phyloP scores from a whole-genome alignment of 2,888 invertebrate species.

The Lycocerus yunnanus region DNA sequence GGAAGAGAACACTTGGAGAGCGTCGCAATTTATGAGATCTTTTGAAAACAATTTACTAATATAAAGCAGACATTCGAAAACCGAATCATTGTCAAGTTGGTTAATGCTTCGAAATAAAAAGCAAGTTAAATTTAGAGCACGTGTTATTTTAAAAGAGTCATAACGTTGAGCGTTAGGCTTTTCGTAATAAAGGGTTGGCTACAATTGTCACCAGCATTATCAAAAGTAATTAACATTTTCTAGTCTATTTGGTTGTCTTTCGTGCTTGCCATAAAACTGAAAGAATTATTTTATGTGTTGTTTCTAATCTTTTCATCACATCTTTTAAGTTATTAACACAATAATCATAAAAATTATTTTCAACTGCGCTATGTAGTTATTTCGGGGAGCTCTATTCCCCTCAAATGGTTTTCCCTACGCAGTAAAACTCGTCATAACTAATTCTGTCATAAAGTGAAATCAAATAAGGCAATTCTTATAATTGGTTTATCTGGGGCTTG shows the following conservation, averaged over 20 bases:
- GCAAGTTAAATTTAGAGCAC: slow-evolving; percentile 12
- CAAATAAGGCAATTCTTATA: no score
- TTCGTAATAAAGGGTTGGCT: slow-evolving; percentile 9
- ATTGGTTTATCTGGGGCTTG: no score
- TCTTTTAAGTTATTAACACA: neutral
- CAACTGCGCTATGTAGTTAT: neutral
- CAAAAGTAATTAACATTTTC: slow-evolving; percentile 15
- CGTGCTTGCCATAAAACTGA: slow-evolving; percentile 9
- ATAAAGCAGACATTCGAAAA: slow-evolving; percentile 5
- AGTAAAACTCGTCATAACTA: no score
- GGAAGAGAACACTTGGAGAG: neutral
- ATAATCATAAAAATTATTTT: slow-evolving; percentile 5
- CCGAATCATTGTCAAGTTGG: slow-evolving; percentile 8
- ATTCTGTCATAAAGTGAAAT: no score
- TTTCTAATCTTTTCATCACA: neutral
- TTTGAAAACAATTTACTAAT: slow-evolving; percentile 14
- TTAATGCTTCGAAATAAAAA: slow-evolving; percentile 1
- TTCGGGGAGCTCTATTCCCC: neutral
- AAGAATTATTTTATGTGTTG: slow-evolving; percentile 12
- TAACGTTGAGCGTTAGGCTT: slow-evolving; percentile 7
- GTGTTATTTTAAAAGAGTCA: slow-evolving; percentile 10
- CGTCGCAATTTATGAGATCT: neutral
- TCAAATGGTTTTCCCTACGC: neutral
- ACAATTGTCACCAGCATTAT: slow-evolving; percentile 12
- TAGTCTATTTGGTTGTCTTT: slow-evolving; percentile 9